Percentiles rank a stretch among this genome's conserved stretches.
phyloP scores from a whole-genome alignment of 1,140 invertebrate species.

The Musca domestica region DNA sequence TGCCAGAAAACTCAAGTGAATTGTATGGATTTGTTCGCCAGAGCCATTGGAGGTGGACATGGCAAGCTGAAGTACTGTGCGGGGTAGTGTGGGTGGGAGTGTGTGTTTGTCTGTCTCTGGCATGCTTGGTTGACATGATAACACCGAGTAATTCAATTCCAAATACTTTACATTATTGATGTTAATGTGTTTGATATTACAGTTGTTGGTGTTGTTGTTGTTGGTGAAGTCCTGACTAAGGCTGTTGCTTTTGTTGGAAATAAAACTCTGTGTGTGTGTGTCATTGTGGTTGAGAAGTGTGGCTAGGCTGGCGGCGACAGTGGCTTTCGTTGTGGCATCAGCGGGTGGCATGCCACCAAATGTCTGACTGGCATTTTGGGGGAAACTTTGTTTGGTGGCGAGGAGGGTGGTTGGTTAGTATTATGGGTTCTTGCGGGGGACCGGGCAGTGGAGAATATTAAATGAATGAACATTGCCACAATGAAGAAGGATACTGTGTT shows the following conservation, averaged over 20 bases:
- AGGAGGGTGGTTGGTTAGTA: too few relatives aligned
- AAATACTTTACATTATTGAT: slow-evolving; percentile 51
- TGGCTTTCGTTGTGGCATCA: too few relatives aligned
- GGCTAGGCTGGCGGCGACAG: neutral
- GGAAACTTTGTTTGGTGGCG: too few relatives aligned
- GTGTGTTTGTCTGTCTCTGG: slow-evolving; percentile 50
- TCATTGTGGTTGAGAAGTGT: neutral
- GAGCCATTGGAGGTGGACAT: too few relatives aligned
- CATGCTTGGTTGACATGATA: slow-evolving; percentile 53
- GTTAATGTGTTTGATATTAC: slow-evolving; percentile 17
- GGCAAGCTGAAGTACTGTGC: neutral
- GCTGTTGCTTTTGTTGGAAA: too few relatives aligned
- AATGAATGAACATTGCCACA: too few relatives aligned
- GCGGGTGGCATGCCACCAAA: too few relatives aligned
- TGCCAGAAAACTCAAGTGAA: neutral
- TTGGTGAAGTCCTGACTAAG: neutral
- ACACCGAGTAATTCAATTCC: slow-evolving; percentile 53
- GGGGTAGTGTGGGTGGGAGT: slow-evolving; percentile 41
- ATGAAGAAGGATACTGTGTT: too few relatives aligned
- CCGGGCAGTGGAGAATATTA: too few relatives aligned
- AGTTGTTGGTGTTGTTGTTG: slow-evolving; percentile 9
- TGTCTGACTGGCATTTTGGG: too few relatives aligned
- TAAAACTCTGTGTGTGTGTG: too few relatives aligned
- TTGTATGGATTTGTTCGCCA: slow-evolving; percentile 8
- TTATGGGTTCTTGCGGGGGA: too few relatives aligned